Evolutionary conservation across 2,797 vertebrate genomes (phyloP).

Genomic region (Triplophysa yarkandensis): DNA sequence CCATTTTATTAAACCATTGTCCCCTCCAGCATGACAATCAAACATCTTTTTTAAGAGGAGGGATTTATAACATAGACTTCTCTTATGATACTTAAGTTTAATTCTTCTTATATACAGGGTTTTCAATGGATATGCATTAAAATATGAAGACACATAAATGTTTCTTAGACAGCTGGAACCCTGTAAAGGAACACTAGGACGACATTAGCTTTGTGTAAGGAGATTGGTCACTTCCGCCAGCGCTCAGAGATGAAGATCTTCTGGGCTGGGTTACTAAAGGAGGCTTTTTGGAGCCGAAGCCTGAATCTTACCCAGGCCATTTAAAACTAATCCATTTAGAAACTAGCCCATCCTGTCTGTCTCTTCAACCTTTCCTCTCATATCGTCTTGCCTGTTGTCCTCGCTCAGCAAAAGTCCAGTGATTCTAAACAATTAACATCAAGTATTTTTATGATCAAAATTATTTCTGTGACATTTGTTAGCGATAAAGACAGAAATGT

Average conservation of each 20-base stretch:
- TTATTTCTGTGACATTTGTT: not conserved
- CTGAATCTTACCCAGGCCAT: slow-evolving; percentile 62
- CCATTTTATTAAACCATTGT: not conserved
- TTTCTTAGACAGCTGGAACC: not conserved
- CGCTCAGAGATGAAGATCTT: slow-evolving; percentile 18
- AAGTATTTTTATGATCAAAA: slow-evolving; percentile 39
- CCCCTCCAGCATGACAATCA: not conserved
- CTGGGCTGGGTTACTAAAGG: slow-evolving; percentile 46
- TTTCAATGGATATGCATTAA: slow-evolving; percentile 22
- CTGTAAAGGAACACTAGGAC: slow-evolving; percentile 3
- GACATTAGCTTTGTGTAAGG: slow-evolving; percentile 28
- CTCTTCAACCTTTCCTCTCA: slow-evolving; percentile 56
- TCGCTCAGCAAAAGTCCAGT: slow-evolving; percentile 5
- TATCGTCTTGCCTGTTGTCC: slow-evolving; percentile 49
- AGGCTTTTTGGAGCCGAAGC: slow-evolving; percentile 59
- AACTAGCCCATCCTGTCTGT: slow-evolving; percentile 63
- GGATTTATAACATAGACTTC: not conserved
- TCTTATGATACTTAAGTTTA: too few relatives aligned
- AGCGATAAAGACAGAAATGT: slow-evolving; percentile 34
- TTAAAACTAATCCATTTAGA: slow-evolving; percentile 73
- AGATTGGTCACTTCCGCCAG: slow-evolving; percentile 1
- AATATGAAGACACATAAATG: slow-evolving; percentile 21
- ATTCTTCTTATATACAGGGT: not conserved
- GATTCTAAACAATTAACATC: slow-evolving; percentile 45
- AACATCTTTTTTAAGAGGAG: not conserved